Base-by-base conservation (phyloP, 2,888 invertebrate genomes). In the Hydropsyche betteni region DNA sequence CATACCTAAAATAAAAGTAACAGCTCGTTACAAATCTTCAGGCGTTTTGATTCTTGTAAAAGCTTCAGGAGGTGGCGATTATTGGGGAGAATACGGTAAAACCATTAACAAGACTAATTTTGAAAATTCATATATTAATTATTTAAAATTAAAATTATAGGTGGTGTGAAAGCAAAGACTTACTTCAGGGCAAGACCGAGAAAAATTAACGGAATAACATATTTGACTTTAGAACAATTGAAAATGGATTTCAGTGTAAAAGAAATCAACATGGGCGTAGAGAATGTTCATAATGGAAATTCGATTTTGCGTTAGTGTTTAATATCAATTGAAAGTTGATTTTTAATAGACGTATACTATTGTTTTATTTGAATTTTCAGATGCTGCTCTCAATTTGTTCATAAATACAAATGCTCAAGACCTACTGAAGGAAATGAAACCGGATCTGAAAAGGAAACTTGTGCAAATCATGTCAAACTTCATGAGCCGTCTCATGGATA, bases 341-440 rank as follows among this genome's bases (percentile, higher is more conserved):
- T 6, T 44, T 44, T 44, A 44, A 10, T 6, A 44, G 10, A 8
- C 44, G n/a, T 10, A 64, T 64, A 7, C 0, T 24, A 24, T 24
- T 1, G 14, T 55, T 14, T 55, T n/a, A 33, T 16, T 12, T 36
- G 24, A 7, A 38, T 4, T 86, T 84, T 79, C 88, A 95, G 95
- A 94, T 84, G 94, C 94, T 14, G 95, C 94, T 12, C 84, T 95
- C 78, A 95, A 95, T 85, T 86, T 94, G 68, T 95, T 95, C 85
- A 95, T 95, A 84, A 95, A 95, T 84, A 92, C 93, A 0, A 94
- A 95, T 83, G 91, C 94, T 0, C 94, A 95, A 82, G 95, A 95
- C 80, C 85, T 95, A 12, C 85, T 95, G 68, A 94, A 93, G 82
- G 95, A 95, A 85, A 95, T 95, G 95, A 95, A 95, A 82, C 95